Evolutionary conservation across 2,113 vertebrate genomes (phyloP), one percentile per base, ranked within the genome.

Genomic region (Natator depressus): DNA sequence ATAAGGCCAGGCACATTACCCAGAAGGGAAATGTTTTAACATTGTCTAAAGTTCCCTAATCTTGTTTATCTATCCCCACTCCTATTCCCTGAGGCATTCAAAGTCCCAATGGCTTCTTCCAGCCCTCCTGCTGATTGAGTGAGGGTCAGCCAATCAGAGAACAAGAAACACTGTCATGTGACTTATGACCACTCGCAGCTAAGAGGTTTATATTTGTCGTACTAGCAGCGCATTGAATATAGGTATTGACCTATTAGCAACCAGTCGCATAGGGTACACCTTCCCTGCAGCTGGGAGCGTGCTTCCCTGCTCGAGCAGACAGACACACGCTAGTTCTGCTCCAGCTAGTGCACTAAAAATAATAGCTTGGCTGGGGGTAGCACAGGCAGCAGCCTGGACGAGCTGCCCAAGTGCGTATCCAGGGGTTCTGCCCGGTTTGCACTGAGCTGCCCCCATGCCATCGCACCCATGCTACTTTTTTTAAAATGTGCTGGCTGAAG

Each of bases 81-180:
- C 75, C 59, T n/a, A 72, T 38, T 72, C 65, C 27, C 31, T 72
- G 12, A 84, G 31, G 3, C 50, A n/a, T 75, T 22, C 27, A 55
- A 50, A 10, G 17, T 51, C 10, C 42, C 82, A 76, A 4, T 1
- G 49, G 82, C 16, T 93, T 87, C 20, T 59, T 51, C 76, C 82
- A 86, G 29, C 16, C 38, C n/a, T 92, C 25, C 29, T 86, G 47
- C 29, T 57, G 89, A 38, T 31, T 31, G 62, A 16, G 62, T 62
- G 72, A 17, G 0, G 2, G 4, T 72, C 0, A 0, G 79, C n/a
- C 5, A n/a, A n/a, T 46, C 17, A 38, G 47, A 90, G 59, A n/a
- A n/a, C 20, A 46, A 84, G n/a, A 84, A 93, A 55, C 8, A 80
- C 42, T 82, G 20, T 5, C 0, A 0, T 42, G 1, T 62, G 78